Percentiles rank a stretch among this genome's conserved stretches.
phyloP scores from a whole-genome alignment of 1,140 invertebrate species.

The Pogonomyrmex californicus region DNA sequence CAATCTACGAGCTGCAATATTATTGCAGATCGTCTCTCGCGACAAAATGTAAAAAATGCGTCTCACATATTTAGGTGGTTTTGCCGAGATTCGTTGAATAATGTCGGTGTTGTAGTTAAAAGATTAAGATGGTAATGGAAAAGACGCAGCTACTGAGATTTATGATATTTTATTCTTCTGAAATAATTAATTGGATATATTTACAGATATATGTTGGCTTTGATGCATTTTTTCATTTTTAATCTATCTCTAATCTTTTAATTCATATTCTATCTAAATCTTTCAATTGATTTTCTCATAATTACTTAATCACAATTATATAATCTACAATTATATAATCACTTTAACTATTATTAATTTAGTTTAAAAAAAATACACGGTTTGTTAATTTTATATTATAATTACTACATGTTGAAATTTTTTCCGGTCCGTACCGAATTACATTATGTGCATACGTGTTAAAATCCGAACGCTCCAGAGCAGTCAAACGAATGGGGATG shows the following conservation, averaged over 20 bases:
- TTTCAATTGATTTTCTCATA: not conserved
- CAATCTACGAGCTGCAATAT: slow-evolving; percentile 67
- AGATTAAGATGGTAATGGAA: slow-evolving; percentile 24
- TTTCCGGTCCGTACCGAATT: not conserved
- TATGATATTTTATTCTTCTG: not conserved
- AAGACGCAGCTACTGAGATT: not conserved
- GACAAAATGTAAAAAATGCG: slow-evolving; percentile 43
- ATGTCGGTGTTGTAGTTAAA: slow-evolving; percentile 32
- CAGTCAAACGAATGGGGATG: slow-evolving; percentile 67
- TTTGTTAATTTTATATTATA: not conserved
- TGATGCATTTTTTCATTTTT: not conserved
- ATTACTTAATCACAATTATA: not conserved
- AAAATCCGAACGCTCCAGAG: slow-evolving; percentile 38
- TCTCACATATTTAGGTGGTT: slow-evolving; percentile 38
- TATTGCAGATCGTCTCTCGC: slow-evolving; percentile 50
- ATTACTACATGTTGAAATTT: slow-evolving; percentile 12
- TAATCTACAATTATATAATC: not conserved
- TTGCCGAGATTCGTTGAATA: slow-evolving; percentile 4
- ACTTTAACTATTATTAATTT: not conserved
- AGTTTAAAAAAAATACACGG: not conserved
- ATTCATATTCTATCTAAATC: not conserved
- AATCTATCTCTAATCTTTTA: not conserved
- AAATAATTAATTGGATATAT: not conserved
- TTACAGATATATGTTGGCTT: not conserved
- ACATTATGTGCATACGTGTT: slow-evolving; percentile 26